Percentiles rank a stretch among this genome's conserved stretches.
Conservation (phyloP, 2,113 vertebrate species). For the Megaceryle maxima region DNA sequence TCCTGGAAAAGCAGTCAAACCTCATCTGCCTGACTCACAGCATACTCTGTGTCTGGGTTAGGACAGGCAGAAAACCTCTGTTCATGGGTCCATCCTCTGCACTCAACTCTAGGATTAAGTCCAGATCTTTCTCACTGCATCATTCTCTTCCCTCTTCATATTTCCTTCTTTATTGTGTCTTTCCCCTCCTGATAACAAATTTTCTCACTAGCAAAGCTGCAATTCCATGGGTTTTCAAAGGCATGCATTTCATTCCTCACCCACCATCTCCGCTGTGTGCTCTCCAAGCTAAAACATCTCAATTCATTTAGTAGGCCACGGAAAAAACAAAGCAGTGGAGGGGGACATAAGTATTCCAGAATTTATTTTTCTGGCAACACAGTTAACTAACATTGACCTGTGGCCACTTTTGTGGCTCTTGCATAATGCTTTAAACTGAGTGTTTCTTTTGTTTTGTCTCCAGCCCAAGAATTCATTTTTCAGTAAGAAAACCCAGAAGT, state of each 20-base stretch:
- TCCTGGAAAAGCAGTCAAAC: neutral
- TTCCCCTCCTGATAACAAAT: neutral
- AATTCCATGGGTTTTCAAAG: neutral
- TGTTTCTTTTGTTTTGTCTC: slow-evolving; percentile 9
- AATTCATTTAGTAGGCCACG: neutral
- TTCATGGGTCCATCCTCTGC: neutral
- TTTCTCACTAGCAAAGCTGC: neutral
- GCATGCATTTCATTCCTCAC: neutral
- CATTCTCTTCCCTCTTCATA: neutral
- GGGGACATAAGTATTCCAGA: neutral
- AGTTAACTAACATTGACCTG: neutral
- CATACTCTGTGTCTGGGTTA: neutral
- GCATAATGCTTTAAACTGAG: neutral
- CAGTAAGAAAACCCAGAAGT: slow-evolving; percentile 38
- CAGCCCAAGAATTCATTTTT: neutral
- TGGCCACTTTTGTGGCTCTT: neutral
- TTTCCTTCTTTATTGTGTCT: neutral
- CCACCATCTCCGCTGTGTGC: fast-evolving
- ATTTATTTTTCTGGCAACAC: neutral
- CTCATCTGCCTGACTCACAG: neutral
- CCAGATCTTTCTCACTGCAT: neutral
- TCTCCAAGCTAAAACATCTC: neutral
- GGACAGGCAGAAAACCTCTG: neutral
- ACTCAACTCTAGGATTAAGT: neutral
- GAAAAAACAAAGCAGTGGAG: slow-evolving; percentile 13